Percentiles rank a stretch among this genome's conserved stretches.
These are phyloP conservation scores for Luperina testacea DNA, from an alignment of 2,888 invertebrate genomes.

Conservation along the genomic window DNA sequence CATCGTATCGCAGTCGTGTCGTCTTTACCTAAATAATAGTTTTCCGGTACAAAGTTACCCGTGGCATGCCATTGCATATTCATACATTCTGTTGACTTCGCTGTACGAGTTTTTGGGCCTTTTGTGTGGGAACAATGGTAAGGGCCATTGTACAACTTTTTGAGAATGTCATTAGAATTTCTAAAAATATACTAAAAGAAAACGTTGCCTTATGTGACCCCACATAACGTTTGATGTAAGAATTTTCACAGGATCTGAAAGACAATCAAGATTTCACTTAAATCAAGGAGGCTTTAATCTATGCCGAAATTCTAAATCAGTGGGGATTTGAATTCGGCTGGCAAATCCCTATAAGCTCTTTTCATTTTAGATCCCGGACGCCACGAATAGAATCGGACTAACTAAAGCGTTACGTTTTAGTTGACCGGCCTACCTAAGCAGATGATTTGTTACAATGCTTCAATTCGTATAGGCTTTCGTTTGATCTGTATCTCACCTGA, in stretches of 20 bases:
- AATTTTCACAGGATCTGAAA: constrained; percentile 1
- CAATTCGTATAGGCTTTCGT: background rate
- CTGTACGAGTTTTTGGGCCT: constrained; percentile 55
- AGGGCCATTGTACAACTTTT: constrained; percentile 49
- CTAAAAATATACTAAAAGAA: constrained; percentile 34
- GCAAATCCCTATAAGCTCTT: constrained; percentile 15
- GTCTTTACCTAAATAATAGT: constrained; percentile 30
- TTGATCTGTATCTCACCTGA: constrained; percentile 4
- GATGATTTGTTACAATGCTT: background rate
- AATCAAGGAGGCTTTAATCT: background rate
- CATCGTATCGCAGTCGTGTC: constrained; percentile 28
- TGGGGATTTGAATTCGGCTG: constrained; percentile 12
- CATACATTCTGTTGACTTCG: constrained; percentile 61
- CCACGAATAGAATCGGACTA: constrained; percentile 7
- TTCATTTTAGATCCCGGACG: background rate
- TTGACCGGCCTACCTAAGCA: background rate
- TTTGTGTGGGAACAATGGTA: constrained; percentile 60
- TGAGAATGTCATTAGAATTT: constrained; percentile 38
- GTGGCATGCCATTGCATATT: constrained; percentile 64
- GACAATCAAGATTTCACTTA: constrained; percentile 2
- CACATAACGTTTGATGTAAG: background rate
- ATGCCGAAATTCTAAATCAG: constrained; percentile 20
- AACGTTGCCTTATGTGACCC: constrained; percentile 27
- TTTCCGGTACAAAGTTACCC: constrained; percentile 34
- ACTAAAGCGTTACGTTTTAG: constrained; percentile 15